Conservation (phyloP, 2,113 vertebrate genomes). For the Paedocypris sp. region DNA sequence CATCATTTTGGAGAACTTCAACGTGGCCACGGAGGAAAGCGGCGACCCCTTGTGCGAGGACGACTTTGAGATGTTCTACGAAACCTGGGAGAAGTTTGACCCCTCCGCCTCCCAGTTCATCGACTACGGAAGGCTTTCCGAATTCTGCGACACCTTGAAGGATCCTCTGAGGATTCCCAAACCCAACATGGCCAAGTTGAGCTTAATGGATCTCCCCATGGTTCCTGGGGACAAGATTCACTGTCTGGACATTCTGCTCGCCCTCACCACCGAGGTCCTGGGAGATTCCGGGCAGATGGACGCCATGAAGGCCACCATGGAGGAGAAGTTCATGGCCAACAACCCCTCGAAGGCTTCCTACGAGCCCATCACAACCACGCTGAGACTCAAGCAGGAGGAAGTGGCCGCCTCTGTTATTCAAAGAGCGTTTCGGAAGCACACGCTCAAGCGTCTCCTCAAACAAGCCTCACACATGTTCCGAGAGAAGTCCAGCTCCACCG, state of each 20-base stretch:
- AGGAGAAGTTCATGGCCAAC: slow-evolving; percentile 93
- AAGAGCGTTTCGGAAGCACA: slow-evolving; percentile 74
- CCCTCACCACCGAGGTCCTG: slow-evolving; percentile 81
- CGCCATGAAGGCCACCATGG: slow-evolving; percentile 82
- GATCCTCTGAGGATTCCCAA: slow-evolving; percentile 81
- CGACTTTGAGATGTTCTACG: slow-evolving; percentile 95
- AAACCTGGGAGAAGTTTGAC: slow-evolving; percentile 96
- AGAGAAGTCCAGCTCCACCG: slow-evolving; percentile 43
- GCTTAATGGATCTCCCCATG: slow-evolving; percentile 86
- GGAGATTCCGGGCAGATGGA: slow-evolving; percentile 88
- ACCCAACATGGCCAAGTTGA: slow-evolving; percentile 81
- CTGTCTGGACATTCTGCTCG: slow-evolving; percentile 88
- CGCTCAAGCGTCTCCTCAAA: slow-evolving; percentile 66
- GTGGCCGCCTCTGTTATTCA: slow-evolving; percentile 81
- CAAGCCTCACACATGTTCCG: slow-evolving; percentile 72
- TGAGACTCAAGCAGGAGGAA: slow-evolving; percentile 85
- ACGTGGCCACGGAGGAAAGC: slow-evolving; percentile 86
- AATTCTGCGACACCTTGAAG: slow-evolving; percentile 82
- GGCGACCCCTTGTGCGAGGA: slow-evolving; percentile 78
- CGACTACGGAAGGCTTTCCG: slow-evolving; percentile 67
- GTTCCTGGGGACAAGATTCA: slow-evolving; percentile 92
- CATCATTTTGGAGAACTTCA: slow-evolving; percentile 96
- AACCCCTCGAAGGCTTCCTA: slow-evolving; percentile 86
- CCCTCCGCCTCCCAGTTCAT: slow-evolving; percentile 84
- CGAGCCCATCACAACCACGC: slow-evolving; percentile 86